These are phyloP conservation scores for Lasioglossum lativentre DNA, from an alignment of 2,888 invertebrate genomes.

Conservation along the genomic window DNA sequence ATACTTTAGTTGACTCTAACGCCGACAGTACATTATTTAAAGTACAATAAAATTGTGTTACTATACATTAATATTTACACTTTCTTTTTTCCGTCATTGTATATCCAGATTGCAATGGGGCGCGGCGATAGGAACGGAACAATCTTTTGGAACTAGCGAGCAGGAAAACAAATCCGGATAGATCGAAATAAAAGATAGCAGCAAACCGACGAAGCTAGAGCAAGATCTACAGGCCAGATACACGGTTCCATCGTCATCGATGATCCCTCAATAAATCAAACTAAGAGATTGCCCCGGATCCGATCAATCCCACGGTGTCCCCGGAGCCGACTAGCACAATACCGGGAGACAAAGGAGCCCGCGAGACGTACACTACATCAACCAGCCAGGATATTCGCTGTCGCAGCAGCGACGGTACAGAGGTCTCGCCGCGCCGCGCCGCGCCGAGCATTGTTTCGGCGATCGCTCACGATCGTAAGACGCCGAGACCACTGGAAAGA, in stretches of 20 bases:
- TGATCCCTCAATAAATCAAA: slow-evolving; percentile 25
- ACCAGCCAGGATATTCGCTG: slow-evolving; percentile 30
- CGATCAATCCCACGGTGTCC: slow-evolving; percentile 9
- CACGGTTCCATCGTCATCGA: neutral
- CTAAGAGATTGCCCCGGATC: slow-evolving; percentile 20
- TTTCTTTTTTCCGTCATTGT: too few species aligned
- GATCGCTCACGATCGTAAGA: slow-evolving; percentile 36
- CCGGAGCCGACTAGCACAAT: neutral
- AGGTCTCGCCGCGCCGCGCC: neutral
- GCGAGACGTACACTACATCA: slow-evolving; percentile 3
- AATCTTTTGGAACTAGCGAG: neutral
- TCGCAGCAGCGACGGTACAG: slow-evolving; percentile 29
- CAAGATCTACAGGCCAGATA: neutral
- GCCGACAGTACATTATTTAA: too few species aligned
- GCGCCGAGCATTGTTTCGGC: slow-evolving; percentile 59
- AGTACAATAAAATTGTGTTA: too few species aligned
- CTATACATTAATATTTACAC: too few species aligned
- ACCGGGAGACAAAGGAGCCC: slow-evolving; percentile 44
- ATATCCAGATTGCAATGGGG: neutral
- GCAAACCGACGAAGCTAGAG: neutral
- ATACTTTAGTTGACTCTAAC: too few species aligned
- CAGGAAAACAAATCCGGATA: neutral
- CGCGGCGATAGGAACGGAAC: neutral
- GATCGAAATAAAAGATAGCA: neutral
- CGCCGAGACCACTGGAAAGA: slow-evolving; percentile 29